Percentiles rank a stretch among this genome's conserved stretches.
phyloP scores from a whole-genome alignment of 2,113 vertebrate species.

The Regulus satrapa region DNA sequence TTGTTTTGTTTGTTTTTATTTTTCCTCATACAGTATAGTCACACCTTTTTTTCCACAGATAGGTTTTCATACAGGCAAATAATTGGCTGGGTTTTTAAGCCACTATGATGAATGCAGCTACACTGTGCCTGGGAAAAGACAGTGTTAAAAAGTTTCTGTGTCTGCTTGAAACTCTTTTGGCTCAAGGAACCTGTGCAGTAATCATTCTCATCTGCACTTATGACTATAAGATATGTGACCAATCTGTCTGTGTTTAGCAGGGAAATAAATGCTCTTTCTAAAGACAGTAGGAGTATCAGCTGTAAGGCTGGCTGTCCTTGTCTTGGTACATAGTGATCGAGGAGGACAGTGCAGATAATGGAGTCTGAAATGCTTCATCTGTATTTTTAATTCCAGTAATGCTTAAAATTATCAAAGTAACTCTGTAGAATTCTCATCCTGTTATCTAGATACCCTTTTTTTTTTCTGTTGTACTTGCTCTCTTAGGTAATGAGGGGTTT shows the following conservation, averaged over 20 bases:
- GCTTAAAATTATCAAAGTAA: background rate
- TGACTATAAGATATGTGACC: background rate
- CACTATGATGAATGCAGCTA: background rate
- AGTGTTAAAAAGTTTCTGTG: background rate
- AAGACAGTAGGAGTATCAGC: background rate
- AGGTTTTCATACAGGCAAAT: background rate
- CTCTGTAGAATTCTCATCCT: background rate
- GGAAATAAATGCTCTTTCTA: background rate
- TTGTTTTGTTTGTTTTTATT: background rate
- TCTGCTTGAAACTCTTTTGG: background rate
- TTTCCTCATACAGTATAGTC: background rate
- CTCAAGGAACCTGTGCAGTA: background rate
- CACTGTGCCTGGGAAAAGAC: background rate
- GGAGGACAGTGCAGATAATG: background rate
- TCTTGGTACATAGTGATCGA: background rate
- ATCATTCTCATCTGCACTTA: background rate
- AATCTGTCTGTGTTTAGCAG: background rate
- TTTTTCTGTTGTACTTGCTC: background rate
- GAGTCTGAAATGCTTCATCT: background rate
- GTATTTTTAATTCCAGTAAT: background rate
- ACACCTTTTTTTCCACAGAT: background rate
- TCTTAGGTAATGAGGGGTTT: background rate
- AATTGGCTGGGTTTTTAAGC: background rate
- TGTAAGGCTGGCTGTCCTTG: background rate
- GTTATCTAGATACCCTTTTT: background rate